Evolutionary conservation across 2,888 invertebrate species (phyloP).

Genomic region (Coenonympha arcania): DNA sequence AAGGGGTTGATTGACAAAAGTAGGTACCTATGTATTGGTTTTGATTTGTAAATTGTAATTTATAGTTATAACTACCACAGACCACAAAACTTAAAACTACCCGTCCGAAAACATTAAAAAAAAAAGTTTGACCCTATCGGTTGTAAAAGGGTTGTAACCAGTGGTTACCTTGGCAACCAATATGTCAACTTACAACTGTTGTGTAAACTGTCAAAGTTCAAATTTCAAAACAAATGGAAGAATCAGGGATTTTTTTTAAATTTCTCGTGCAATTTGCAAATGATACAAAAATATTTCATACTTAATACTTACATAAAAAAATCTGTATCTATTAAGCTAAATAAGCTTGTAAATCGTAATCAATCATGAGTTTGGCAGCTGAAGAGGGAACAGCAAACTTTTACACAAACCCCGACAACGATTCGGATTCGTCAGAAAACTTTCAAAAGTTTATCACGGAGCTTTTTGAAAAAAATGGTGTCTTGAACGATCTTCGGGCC

Average conservation of each 20-base stretch:
- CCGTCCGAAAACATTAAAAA: too few species aligned
- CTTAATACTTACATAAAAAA: too few species aligned
- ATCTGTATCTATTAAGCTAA: constrained; percentile 1
- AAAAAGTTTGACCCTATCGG: too few species aligned
- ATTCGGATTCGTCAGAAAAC: constrained; percentile 54
- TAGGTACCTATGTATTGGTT: too few species aligned
- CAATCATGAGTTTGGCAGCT: constrained; percentile 41
- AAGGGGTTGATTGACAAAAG: too few species aligned
- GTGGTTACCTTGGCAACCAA: too few species aligned
- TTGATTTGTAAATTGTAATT: too few species aligned
- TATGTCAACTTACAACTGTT: too few species aligned
- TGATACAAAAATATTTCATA: constrained; percentile 19
- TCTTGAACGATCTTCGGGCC: constrained; percentile 73
- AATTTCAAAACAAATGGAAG: constrained; percentile 36
- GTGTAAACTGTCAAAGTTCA: too few species aligned
- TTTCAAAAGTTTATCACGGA: constrained; percentile 74
- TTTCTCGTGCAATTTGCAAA: constrained; percentile 38
- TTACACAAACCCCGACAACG: constrained; percentile 30
- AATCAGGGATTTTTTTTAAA: constrained; percentile 64
- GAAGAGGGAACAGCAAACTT: constrained; percentile 22
- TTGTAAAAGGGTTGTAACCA: too few species aligned
- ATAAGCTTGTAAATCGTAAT: constrained; percentile 20
- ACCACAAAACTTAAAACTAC: too few species aligned
- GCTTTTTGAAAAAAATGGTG: constrained; percentile 76
- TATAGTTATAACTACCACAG: too few species aligned